Base-by-base conservation (phyloP, 2,888 invertebrate genomes). In the Ormia ochracea region DNA sequence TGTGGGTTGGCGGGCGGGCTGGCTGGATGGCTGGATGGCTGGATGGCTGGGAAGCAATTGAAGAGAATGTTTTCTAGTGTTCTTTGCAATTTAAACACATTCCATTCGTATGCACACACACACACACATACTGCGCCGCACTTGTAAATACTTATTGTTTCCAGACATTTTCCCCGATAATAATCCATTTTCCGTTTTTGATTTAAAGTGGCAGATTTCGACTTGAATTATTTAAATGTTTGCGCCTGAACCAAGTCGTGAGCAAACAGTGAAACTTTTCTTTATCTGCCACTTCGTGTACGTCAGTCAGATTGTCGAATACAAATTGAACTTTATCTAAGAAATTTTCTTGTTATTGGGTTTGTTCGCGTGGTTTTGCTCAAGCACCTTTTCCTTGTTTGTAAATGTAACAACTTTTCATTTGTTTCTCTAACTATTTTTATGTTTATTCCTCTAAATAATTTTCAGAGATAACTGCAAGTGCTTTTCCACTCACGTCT, bases 321-420 rank as follows among this genome's bases (percentile, higher is more conserved):
- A 79, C 66, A 79, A 75, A 79, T 79, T 75, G 79, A 79, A 79
- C 79, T 75, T 79, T 79, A 75, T 75, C 79, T 75, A 56, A 69
- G 63, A 50, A 59, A 59, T 48, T 58, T 36, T 41, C 31, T 36
- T 12, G 9, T 48, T 21, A 12, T n/a, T 43, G 23, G 9, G 14
- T 23, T 52, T 65, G 38, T 52, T 17, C 19, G 12, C 52, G 45
- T 36, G 63, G 54, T 43, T 58, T 59, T 14, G 2, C 9, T 14
- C n/a, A n/a, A 36, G 41, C 63, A 70, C 69, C 56, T 69, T 68
- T 59, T 19, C 3, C 23, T 66, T 36, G 28, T 66, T 74, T 61
- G 38, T 26, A 63, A 63, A 14, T 56, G 28, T 26, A 48, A 38
- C 36, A 56, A 63, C 31, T 59, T 66, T 59, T 52, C 19, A 12